phyloP scores from a whole-genome alignment of 2,797 vertebrate species.

The Oreochromis grahami region DNA sequence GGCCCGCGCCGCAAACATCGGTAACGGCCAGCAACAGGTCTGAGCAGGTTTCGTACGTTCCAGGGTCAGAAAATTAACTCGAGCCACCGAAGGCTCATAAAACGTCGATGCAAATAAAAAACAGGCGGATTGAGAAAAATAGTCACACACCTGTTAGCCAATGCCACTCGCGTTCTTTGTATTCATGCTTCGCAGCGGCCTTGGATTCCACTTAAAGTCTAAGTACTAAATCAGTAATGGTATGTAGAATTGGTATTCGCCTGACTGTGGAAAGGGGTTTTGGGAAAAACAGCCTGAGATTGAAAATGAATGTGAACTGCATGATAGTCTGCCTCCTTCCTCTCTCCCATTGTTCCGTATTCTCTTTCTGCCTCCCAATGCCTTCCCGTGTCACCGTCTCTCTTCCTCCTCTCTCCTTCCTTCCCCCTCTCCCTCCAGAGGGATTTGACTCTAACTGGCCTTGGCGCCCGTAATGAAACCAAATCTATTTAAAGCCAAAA shows the following conservation, averaged over 20 bases:
- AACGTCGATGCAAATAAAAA: constrained; percentile 33
- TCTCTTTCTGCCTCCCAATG: constrained; percentile 29
- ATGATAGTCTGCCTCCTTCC: constrained; percentile 63
- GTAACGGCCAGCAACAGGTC: neutral
- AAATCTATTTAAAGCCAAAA: constrained; percentile 84
- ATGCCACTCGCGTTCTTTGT: constrained; percentile 32
- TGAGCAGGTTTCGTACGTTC: neutral
- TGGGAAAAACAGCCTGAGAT: constrained; percentile 65
- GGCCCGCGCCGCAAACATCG: neutral
- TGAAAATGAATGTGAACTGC: constrained; percentile 72
- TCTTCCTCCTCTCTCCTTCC: constrained; percentile 46
- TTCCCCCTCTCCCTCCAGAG: constrained; percentile 57
- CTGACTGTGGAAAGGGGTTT: constrained; percentile 51
- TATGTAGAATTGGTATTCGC: constrained; percentile 68
- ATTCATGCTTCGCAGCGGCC: constrained; percentile 40
- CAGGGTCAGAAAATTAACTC: constrained; percentile 34
- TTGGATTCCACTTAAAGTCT: constrained; percentile 60
- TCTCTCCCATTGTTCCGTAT: constrained; percentile 51
- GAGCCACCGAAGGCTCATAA: constrained; percentile 6
- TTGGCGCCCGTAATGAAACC: constrained; percentile 81
- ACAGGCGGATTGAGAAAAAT: constrained; percentile 25
- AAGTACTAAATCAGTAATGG: constrained; percentile 63
- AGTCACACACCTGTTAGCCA: constrained; percentile 51
- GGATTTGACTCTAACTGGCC: constrained; percentile 81
- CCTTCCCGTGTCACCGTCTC: constrained; percentile 47